These are phyloP conservation scores for Physeter macrocephalus DNA, from an alignment of 2,113 vertebrate genomes.

Conservation along the genomic window DNA sequence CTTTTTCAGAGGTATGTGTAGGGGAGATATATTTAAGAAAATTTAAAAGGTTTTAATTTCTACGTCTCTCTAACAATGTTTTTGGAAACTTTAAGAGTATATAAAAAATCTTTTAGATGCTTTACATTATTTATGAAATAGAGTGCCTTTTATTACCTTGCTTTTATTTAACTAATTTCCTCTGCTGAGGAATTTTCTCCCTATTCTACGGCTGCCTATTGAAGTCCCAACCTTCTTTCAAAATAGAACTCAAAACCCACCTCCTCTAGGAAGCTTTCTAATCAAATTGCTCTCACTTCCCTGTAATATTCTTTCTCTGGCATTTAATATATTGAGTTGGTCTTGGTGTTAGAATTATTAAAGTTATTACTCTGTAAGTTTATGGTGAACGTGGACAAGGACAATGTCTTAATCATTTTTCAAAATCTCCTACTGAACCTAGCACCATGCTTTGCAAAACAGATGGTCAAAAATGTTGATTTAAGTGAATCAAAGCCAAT, in stretches of 20 bases:
- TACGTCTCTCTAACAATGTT: background rate
- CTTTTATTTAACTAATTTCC: background rate
- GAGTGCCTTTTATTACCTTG: background rate
- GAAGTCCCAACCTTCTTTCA: background rate
- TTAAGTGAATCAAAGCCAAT: background rate
- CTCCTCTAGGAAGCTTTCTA: background rate
- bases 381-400: background rate
- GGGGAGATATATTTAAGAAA: background rate
- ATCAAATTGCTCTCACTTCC: background rate
- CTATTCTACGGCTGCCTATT: background rate
- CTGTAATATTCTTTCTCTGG: background rate
- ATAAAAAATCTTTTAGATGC: background rate
- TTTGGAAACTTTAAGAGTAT: background rate
- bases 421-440: background rate
- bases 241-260: background rate
- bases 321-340: background rate
- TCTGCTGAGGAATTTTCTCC: background rate
- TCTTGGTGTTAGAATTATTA: background rate
- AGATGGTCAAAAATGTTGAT: background rate
- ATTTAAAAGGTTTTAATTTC: background rate
- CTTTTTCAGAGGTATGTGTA: background rate
- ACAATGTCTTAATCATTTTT: background rate
- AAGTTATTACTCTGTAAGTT: background rate
- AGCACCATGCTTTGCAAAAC: background rate
- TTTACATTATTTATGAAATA: background rate